Evolutionary conservation across 2,797 vertebrate genomes (phyloP).

Genomic region (Australoheros facetus): DNA sequence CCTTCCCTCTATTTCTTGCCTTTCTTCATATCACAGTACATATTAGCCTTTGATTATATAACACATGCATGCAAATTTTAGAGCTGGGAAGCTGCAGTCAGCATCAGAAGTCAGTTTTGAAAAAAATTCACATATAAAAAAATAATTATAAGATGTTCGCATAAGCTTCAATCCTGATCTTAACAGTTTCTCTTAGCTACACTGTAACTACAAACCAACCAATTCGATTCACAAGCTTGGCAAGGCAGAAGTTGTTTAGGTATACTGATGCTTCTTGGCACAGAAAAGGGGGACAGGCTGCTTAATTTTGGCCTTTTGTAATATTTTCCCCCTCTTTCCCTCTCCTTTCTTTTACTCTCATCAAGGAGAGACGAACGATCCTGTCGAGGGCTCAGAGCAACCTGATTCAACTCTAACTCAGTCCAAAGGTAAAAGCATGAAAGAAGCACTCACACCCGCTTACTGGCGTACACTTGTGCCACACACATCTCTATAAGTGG

Average conservation of each 20-base stretch:
- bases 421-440: conserved; percentile 80
- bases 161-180: neutral
- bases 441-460: conserved; percentile 27
- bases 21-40: neutral
- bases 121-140: neutral
- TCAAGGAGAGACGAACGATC: conserved; percentile 71
- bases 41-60: conserved; percentile 18
- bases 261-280: conserved; percentile 33
- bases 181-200: neutral
- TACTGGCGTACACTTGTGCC: conserved; percentile 24
- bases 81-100: neutral
- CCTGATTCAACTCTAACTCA: conserved; percentile 69
- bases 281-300: conserved; percentile 19
- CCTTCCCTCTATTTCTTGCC: neutral
- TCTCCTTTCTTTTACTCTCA: conserved; percentile 30
- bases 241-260: conserved; percentile 13
- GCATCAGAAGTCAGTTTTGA: neutral
- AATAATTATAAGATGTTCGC: neutral
- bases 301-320: conserved; percentile 35
- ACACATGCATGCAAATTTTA: conserved; percentile 6
- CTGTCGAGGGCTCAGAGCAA: conserved; percentile 66
- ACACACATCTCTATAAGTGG: conserved; percentile 53
- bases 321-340: neutral
- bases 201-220: conserved; percentile 9
- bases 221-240: conserved; percentile 15